Base-by-base conservation (phyloP, 2,113 vertebrate species). In the Oophaga pumilio region DNA sequence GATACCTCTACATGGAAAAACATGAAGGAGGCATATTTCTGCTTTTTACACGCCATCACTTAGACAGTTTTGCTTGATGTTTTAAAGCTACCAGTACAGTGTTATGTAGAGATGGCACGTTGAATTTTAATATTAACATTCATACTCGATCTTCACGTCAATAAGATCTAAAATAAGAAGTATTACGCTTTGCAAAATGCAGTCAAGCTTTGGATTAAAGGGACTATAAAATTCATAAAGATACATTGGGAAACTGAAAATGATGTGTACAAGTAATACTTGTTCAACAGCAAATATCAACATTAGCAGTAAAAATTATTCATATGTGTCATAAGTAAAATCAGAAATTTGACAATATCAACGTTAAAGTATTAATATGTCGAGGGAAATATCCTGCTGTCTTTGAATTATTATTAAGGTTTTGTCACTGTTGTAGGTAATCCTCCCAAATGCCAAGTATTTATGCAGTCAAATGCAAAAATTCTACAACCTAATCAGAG, bases 121-220 rank as follows among this genome's bases (percentile, higher is more conserved):
- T 56, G 24, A 79, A 14, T 79, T 26, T 22, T 26, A 57, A 79
- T 79, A 76, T 76, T 76, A 76, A n/a, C 74, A 52, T 77, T 77
- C 10, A 77, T 53, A 56, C n/a, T 77, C 76, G 1, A 56, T 77
- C 13, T 26, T 77, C 3, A 77, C 12, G n/a, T 77, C 50, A 77
- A 24, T 24, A 77, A 77, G 49, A 77, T 77, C 49, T 24, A 77
- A 53, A 77, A 53, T 53, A 77, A 53, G 50, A 53, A 77, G 49
- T 50, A 13, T 53, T 77, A 56, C 56, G 11, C 76, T 77, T 77
- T 77, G 50, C 50, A 77, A 77, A 77, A 24, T 53, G 76, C 50
- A 77, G 50, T 53, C 22, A 77, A 56, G 20, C 49, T 77, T 53
- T 56, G 20, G 74, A 52, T 53, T 76, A 76, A 76, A 53, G 74